Percentiles rank a stretch among this genome's conserved stretches.
Conservation (phyloP, 23 tunicate species). For the Diplosoma virens region DNA sequence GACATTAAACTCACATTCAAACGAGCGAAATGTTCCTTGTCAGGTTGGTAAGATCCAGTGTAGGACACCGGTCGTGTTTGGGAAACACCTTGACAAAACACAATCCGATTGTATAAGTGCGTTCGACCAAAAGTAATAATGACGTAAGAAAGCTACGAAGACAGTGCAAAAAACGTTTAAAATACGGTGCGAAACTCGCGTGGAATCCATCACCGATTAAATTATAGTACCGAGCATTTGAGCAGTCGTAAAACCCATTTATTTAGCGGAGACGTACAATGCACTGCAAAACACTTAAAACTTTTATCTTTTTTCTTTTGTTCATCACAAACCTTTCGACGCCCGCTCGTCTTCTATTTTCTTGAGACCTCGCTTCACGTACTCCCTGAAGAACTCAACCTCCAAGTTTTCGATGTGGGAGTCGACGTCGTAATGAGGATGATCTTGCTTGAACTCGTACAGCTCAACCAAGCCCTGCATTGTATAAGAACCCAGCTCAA, state of each 20-base stretch:
- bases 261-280: too few relatives aligned
- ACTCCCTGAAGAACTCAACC: constrained; percentile 35
- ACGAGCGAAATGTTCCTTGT: constrained; percentile 7
- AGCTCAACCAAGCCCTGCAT: constrained; percentile 56
- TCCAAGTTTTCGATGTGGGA: constrained; percentile 12
- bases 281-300: too few relatives aligned
- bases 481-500: neutral
- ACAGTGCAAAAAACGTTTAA: neutral
- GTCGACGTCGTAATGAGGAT: constrained; percentile 67
- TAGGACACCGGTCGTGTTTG: neutral
- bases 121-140: too few relatives aligned
- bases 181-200: neutral
- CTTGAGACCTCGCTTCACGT: constrained; percentile 38
- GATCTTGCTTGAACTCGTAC: constrained; percentile 52
- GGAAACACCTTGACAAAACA: neutral
- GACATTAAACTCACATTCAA: constrained; percentile 9
- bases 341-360: constrained; percentile 40
- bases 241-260: too few relatives aligned
- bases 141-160: too few relatives aligned
- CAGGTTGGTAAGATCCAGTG: too few relatives aligned
- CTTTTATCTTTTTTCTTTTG: too few relatives aligned
- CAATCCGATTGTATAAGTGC: too few relatives aligned
- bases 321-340: constrained; percentile 10
- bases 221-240: too few relatives aligned
- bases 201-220: too few relatives aligned